These are phyloP conservation scores for Agrilus planipennis DNA, from an alignment of 1,140 invertebrate species.

Conservation along the genomic window DNA sequence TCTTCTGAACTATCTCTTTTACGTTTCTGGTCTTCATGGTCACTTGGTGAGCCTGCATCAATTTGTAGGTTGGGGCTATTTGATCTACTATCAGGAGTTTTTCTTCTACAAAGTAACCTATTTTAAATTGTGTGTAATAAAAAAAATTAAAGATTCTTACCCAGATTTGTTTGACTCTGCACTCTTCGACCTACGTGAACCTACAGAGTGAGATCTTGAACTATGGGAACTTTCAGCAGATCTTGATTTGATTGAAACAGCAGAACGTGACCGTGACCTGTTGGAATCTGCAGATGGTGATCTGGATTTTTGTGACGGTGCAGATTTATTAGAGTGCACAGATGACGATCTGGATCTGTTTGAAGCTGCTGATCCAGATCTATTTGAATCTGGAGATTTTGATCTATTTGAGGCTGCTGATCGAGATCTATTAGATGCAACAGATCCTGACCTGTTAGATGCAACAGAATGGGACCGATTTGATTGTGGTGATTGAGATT, in stretches of 20 bases:
- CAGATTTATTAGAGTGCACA: too few relatives aligned
- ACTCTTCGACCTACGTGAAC: too few relatives aligned
- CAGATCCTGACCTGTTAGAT: slow-evolving; percentile 30
- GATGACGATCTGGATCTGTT: slow-evolving; percentile 28
- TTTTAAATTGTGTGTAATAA: slow-evolving; percentile 16
- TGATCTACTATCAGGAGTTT: slow-evolving; percentile 37
- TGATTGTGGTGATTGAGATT: too few relatives aligned
- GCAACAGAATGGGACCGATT: too few relatives aligned
- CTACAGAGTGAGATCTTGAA: slow-evolving; percentile 7
- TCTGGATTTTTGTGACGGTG: slow-evolving; percentile 17
- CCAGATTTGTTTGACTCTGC: too few relatives aligned
- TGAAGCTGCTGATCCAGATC: slow-evolving; percentile 25
- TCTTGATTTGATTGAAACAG: slow-evolving; percentile 11
- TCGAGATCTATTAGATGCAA: slow-evolving; percentile 29
- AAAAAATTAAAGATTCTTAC: slow-evolving; percentile 12
- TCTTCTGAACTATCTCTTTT: slow-evolving; percentile 42
- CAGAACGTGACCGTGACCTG: slow-evolving; percentile 28
- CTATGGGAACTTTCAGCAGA: slow-evolving; percentile 9
- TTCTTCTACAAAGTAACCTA: slow-evolving; percentile 17
- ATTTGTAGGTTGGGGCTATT: slow-evolving; percentile 43
- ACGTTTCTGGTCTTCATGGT: slow-evolving; percentile 22
- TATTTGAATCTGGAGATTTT: slow-evolving; percentile 10
- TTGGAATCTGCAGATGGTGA: slow-evolving; percentile 30
- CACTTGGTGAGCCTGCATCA: slow-evolving; percentile 30
- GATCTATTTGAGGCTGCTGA: slow-evolving; percentile 21